Conservation (phyloP, 2,113 vertebrate species). For the Panthera leo region DNA sequence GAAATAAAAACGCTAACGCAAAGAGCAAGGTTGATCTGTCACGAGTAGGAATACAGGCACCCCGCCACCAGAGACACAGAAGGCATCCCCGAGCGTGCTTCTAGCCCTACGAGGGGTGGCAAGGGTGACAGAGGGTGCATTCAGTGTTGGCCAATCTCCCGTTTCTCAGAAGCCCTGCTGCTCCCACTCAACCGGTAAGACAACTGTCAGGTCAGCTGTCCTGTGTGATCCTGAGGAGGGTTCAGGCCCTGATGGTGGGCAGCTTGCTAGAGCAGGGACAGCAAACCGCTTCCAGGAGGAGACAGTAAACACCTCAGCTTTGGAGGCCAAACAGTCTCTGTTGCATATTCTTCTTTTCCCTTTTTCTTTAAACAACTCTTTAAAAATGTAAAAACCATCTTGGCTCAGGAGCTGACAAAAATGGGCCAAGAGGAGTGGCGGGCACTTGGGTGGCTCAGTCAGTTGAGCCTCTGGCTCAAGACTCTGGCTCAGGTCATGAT, state of each 20-base stretch:
- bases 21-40: neutral
- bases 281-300: neutral
- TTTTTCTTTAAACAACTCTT: neutral
- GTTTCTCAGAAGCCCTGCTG: neutral
- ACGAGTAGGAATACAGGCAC: neutral
- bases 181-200: neutral
- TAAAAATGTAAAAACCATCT: neutral
- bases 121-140: neutral
- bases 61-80: neutral
- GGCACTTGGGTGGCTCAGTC: too few relatives aligned
- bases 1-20: neutral
- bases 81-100: neutral
- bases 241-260: rapidly evolving
- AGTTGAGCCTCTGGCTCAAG: too few relatives aligned
- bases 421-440: neutral
- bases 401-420: neutral
- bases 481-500: too few relatives aligned
- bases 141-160: neutral
- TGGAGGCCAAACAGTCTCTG: neutral
- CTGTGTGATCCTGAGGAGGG: neutral
- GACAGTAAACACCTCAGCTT: neutral
- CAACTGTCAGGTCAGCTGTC: neutral
- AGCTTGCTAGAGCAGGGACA: neutral
- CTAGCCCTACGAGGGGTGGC: neutral
- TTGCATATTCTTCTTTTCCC: neutral